Evolutionary conservation across 2,888 invertebrate genomes (phyloP).

Genomic region (Congeria kusceri): DNA sequence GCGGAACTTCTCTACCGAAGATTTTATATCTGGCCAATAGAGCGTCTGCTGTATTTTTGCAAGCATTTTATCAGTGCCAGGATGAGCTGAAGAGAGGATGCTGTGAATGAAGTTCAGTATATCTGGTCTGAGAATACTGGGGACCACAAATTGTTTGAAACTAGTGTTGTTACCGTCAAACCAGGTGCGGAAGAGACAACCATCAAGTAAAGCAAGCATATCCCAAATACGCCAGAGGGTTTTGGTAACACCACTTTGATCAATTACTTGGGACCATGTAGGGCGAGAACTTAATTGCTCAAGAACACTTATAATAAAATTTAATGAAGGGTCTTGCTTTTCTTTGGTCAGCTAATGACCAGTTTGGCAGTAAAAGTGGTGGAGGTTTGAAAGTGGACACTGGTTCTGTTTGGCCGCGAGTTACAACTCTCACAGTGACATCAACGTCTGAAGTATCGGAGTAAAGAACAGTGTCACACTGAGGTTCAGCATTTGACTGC

Average conservation of each 20-base stretch:
- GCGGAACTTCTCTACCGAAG: no score
- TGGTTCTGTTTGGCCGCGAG: not conserved
- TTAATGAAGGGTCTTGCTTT: not conserved
- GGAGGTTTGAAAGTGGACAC: not conserved
- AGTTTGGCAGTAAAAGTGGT: not conserved
- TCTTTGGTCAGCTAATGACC: conserved; percentile 5
- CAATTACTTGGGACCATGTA: not conserved
- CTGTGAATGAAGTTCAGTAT: conserved; percentile 22
- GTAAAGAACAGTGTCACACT: not conserved
- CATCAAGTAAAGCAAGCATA: conserved; percentile 8
- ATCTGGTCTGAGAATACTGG: not conserved
- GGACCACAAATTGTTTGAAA: conserved; percentile 16
- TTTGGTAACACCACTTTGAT: conserved; percentile 2
- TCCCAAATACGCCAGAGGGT: conserved; percentile 23
- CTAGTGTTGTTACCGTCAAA: conserved; percentile 7
- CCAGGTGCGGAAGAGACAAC: conserved; percentile 24
- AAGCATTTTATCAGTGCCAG: conserved; percentile 28
- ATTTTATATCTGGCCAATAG: conserved; percentile 40
- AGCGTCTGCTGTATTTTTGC: conserved; percentile 13
- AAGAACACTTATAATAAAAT: not conserved
- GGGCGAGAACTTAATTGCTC: not conserved
- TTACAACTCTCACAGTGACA: not conserved
- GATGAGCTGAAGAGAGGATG: conserved; percentile 33
- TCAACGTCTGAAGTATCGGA: not conserved
- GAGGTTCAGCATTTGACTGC: no score